These are phyloP conservation scores for Tachina grossa DNA, from an alignment of 2,888 invertebrate species.

Conservation along the genomic window DNA sequence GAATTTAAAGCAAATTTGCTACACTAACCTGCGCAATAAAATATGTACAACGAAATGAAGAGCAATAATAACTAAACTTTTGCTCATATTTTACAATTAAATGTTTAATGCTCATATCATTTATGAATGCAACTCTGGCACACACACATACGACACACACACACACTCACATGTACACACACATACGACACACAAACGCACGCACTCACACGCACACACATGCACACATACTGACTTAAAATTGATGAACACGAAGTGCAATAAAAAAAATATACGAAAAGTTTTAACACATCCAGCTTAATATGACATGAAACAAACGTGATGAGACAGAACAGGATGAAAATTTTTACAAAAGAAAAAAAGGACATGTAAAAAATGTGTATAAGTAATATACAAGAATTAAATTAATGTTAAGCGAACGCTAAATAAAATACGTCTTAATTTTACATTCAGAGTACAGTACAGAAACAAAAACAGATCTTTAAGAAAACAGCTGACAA, in stretches of 20 bases:
- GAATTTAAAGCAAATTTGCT: slow-evolving; percentile 27
- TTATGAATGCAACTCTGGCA: slow-evolving; percentile 26
- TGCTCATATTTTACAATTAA: slow-evolving; percentile 64
- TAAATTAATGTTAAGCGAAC: slow-evolving; percentile 42
- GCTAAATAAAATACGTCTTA: slow-evolving; percentile 45
- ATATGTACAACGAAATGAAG: background rate
- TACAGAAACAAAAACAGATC: background rate
- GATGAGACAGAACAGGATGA: slow-evolving; percentile 45
- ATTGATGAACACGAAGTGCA: slow-evolving; percentile 6
- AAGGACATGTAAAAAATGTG: slow-evolving; percentile 30
- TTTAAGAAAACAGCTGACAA: background rate
- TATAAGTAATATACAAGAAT: slow-evolving; percentile 2
- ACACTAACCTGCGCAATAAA: slow-evolving; percentile 56
- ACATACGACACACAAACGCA: no score
- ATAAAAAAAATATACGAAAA: slow-evolving; percentile 2
- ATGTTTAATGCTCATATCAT: slow-evolving; percentile 66
- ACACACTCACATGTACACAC: no score
- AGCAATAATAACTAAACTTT: slow-evolving; percentile 33
- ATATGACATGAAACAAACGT: slow-evolving; percentile 62
- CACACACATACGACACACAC: background rate
- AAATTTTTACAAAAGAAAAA: slow-evolving; percentile 45
- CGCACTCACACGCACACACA: no score
- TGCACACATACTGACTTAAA: background rate
- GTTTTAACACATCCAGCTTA: slow-evolving; percentile 48
- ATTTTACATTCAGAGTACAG: slow-evolving; percentile 13